phyloP scores from a whole-genome alignment of 53 echinoderm and acorn worm species.

The Antedon mediterranea region DNA sequence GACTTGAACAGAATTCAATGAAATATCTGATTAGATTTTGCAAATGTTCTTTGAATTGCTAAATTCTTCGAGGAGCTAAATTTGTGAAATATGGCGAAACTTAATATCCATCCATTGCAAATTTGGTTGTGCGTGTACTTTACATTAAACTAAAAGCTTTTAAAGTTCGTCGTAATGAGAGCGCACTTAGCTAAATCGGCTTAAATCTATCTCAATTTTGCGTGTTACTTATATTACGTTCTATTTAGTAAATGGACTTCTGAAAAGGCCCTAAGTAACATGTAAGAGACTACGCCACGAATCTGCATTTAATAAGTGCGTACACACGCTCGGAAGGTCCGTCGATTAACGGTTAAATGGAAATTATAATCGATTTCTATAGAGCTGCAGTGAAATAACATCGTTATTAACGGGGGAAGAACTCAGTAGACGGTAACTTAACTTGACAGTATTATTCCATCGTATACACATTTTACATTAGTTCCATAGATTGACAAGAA shows the following conservation, averaged over 20 bases:
- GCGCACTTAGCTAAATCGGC: conserved; percentile 1
- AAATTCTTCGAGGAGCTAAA: background rate
- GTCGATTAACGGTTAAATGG: conserved; percentile 1
- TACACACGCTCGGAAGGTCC: background rate
- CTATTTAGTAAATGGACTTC: background rate
- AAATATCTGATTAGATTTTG: conserved; percentile 1
- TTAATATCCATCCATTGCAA: conserved; percentile 1
- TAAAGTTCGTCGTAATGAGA: background rate
- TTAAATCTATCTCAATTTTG: background rate
- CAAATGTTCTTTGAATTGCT: background rate
- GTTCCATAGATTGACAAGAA: background rate
- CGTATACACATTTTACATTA: background rate
- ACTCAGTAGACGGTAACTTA: background rate
- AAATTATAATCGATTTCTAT: background rate
- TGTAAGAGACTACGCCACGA: background rate
- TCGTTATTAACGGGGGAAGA: background rate
- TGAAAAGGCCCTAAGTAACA: background rate
- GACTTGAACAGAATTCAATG: background rate
- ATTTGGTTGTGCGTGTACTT: background rate
- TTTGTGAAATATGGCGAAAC: conserved; percentile 1
- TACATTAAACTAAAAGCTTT: conserved; percentile 1
- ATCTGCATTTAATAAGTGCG: conserved; percentile 1
- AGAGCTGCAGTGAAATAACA: background rate
- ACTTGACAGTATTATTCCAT: background rate
- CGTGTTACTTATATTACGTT: background rate